Conservation (phyloP, 2,113 vertebrate genomes). For the Dunckerocampus dactyliophorus region DNA sequence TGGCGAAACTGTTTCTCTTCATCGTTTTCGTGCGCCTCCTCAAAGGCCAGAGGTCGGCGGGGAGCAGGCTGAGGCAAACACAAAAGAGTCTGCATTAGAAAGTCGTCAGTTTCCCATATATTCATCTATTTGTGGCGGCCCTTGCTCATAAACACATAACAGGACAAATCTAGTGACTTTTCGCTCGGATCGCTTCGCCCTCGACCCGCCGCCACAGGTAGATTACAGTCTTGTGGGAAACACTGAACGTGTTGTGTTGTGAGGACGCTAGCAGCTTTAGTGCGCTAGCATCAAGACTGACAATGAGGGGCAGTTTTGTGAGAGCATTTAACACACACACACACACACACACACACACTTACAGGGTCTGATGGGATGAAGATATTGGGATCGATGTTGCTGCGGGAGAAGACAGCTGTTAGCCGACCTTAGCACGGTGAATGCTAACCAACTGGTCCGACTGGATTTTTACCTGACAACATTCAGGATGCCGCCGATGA, state of each 20-base stretch:
- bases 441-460: not conserved
- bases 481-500: constrained; percentile 52
- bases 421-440: constrained; percentile 14
- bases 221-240: no score
- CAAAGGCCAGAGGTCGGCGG: constrained; percentile 48
- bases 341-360: constrained; percentile 28
- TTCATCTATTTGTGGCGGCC: no score
- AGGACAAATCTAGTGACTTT: no score
- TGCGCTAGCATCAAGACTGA: no score
- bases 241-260: no score
- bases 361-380: constrained; percentile 63
- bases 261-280: no score
- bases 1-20: constrained; percentile 80
- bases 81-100: constrained; percentile 24
- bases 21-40: constrained; percentile 75
- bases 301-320: not conserved
- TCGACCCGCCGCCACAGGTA: no score
- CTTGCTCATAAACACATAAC: no score
- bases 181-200: no score
- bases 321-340: not conserved
- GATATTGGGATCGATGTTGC: constrained; percentile 52
- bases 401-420: constrained; percentile 16
- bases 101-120: no score
- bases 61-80: constrained; percentile 60
- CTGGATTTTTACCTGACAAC: constrained; percentile 51